phyloP scores from a whole-genome alignment of 2,888 invertebrate genomes.

The Vesta saturnalis region DNA sequence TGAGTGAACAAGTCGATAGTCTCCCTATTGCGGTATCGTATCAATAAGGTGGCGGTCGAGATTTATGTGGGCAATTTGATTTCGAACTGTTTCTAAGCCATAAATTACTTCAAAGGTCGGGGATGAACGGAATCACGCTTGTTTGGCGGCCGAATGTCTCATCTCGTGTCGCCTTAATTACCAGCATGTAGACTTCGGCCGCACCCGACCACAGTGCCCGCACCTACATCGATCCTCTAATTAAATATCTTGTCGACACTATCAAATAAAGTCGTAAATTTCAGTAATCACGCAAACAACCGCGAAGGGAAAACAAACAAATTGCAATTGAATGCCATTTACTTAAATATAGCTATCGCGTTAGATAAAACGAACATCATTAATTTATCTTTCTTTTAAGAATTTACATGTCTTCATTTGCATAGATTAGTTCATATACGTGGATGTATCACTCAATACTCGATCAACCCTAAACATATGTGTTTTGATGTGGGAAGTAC shows the following conservation, averaged over 20 bases:
- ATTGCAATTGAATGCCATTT: constrained; percentile 37
- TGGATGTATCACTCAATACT: no score
- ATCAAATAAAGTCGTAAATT: constrained; percentile 58
- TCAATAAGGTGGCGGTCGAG: constrained; percentile 57
- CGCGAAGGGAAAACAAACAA: constrained; percentile 41
- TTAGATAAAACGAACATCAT: constrained; percentile 4
- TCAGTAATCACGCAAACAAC: constrained; percentile 52
- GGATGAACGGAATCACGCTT: constrained; percentile 46
- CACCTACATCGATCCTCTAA: constrained; percentile 57
- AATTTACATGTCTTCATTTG: neutral
- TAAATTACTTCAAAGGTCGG: constrained; percentile 49
- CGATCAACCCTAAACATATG: no score
- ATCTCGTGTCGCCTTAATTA: constrained; percentile 56
- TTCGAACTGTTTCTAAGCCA: constrained; percentile 49
- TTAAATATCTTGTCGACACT: constrained; percentile 59
- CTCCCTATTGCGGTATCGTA: constrained; percentile 55
- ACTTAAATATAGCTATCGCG: constrained; percentile 15
- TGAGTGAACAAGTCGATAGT: constrained; percentile 52
- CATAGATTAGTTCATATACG: neutral
- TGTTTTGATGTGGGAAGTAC: no score
- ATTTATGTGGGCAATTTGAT: constrained; percentile 59
- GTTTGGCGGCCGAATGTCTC: constrained; percentile 48
- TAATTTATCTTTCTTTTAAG: constrained; percentile 7
- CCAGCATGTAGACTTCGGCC: constrained; percentile 51
- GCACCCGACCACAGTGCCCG: constrained; percentile 55